A percentile compares a stretch with the other conserved stretches of the same genome.
These are phyloP conservation scores for Acrocephalus scirpaceus DNA, from an alignment of 2,797 vertebrate species.

Conservation along the genomic window DNA sequence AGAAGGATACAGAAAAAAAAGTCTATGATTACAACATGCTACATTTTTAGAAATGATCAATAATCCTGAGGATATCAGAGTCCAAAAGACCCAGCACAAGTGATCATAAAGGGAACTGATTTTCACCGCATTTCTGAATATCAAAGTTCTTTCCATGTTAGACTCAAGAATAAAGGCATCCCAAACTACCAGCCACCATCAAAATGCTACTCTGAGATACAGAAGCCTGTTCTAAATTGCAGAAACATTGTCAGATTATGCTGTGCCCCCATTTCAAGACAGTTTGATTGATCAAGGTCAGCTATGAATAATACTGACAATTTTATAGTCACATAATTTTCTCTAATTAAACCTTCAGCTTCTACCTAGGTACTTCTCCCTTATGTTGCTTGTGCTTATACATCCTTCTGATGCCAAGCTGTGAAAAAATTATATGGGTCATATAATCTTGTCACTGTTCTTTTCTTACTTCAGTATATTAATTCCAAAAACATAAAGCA, in stretches of 20 bases:
- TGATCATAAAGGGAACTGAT: background rate
- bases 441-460: background rate
- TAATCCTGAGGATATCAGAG: background rate
- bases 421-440: constrained; percentile 37
- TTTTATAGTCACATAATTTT: constrained; percentile 33
- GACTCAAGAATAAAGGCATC: background rate
- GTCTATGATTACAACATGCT: background rate
- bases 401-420: background rate
- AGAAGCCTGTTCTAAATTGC: background rate
- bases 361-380: background rate
- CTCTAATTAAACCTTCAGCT: constrained; percentile 20
- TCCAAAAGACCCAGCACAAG: background rate
- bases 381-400: constrained; percentile 33
- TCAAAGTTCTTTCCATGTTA: background rate
- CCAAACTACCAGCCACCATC: background rate
- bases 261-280: background rate
- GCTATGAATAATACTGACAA: background rate
- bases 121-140: background rate
- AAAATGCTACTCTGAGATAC: background rate
- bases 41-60: background rate
- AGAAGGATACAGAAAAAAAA: background rate
- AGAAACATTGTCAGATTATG: background rate
- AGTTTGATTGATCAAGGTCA: constrained; percentile 35
- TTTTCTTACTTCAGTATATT: background rate
- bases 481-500: background rate